Evolutionary conservation across 64 coral and sea anemone species (phyloP).

Genomic region (Anthopleura sola): DNA sequence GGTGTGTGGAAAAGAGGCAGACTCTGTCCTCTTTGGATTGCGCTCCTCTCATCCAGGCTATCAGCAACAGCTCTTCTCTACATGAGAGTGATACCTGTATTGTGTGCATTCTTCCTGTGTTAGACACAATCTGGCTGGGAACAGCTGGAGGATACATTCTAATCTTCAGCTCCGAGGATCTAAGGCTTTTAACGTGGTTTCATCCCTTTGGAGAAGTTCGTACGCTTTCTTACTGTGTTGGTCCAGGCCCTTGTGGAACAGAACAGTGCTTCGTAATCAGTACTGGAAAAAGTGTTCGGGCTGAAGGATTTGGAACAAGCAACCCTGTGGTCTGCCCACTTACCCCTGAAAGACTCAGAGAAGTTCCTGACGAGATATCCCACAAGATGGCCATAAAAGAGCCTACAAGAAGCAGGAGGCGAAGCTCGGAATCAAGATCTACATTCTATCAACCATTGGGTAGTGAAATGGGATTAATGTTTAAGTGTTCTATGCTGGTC

Average conservation of each 20-base stretch:
- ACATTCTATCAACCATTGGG: neutral
- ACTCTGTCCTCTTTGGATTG: slow-evolving; percentile 65
- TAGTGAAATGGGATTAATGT: neutral
- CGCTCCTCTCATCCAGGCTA: slow-evolving; percentile 27
- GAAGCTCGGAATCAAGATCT: slow-evolving; percentile 9
- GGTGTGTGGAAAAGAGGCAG: slow-evolving; percentile 55
- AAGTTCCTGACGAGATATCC: slow-evolving; percentile 18
- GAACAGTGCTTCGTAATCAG: slow-evolving; percentile 87
- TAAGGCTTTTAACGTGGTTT: slow-evolving; percentile 78
- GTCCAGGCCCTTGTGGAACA: slow-evolving; percentile 66
- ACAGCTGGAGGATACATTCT: slow-evolving; percentile 73
- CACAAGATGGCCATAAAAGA: neutral
- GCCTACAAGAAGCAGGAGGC: slow-evolving; percentile 14
- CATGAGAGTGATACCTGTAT: slow-evolving; percentile 52
- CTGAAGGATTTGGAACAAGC: slow-evolving; percentile 54
- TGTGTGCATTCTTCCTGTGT: slow-evolving; percentile 66
- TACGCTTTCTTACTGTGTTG: slow-evolving; percentile 58
- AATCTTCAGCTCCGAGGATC: slow-evolving; percentile 63
- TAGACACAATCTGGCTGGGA: slow-evolving; percentile 87
- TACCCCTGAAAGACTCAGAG: slow-evolving; percentile 59
- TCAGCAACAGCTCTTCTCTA: slow-evolving; percentile 10
- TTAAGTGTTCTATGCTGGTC: slow-evolving; percentile 61
- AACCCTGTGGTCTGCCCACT: slow-evolving; percentile 64
- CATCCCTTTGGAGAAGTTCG: slow-evolving; percentile 82
- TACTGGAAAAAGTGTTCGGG: slow-evolving; percentile 66